phyloP scores from a whole-genome alignment of 2,113 vertebrate genomes.

The Monarcha castaneiventris region DNA sequence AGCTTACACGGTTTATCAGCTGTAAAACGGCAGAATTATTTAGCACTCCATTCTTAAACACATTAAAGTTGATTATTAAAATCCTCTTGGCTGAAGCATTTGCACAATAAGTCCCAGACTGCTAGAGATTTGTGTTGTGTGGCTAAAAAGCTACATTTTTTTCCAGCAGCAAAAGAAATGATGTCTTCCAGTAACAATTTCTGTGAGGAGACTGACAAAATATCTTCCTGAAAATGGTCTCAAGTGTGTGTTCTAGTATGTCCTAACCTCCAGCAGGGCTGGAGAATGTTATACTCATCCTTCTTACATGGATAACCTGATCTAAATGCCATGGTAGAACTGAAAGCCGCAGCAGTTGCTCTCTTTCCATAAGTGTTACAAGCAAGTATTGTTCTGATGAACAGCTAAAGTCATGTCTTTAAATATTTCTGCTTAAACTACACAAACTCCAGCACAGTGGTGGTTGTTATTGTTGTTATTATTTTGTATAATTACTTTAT shows the following conservation, averaged over 20 bases:
- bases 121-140: not conserved
- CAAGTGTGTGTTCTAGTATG: not conserved
- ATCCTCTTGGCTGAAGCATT: not conserved
- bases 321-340: slow-evolving; percentile 24
- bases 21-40: slow-evolving; percentile 13
- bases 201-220: not conserved
- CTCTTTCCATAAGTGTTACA: not conserved
- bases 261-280: slow-evolving; percentile 24
- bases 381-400: not conserved
- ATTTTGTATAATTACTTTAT: slow-evolving; percentile 35
- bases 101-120: not conserved
- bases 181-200: slow-evolving; percentile 18
- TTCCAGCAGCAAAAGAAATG: not conserved
- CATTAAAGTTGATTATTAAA: slow-evolving; percentile 22
- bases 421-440: slow-evolving; percentile 23
- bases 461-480: not conserved
- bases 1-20: not conserved
- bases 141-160: not conserved
- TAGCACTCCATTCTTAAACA: not conserved
- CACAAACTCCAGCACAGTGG: not conserved
- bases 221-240: slow-evolving; percentile 10
- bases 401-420: not conserved
- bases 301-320: slow-evolving; percentile 35
- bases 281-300: not conserved
- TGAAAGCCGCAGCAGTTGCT: slow-evolving; percentile 40